Conservation (phyloP, 2,888 invertebrate genomes). For the Tyria jacobaeae region DNA sequence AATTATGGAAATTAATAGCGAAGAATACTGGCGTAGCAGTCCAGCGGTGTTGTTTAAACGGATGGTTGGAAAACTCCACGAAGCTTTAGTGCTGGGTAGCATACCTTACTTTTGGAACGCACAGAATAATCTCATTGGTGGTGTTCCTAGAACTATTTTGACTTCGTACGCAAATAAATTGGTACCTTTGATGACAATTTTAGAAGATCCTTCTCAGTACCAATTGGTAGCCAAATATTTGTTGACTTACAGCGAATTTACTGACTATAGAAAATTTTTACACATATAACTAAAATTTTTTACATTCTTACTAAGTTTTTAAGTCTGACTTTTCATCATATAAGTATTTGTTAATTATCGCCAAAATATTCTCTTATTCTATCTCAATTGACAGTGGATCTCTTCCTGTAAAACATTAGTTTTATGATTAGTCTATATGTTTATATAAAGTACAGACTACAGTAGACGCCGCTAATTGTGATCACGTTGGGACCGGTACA, state of each 20-base stretch:
- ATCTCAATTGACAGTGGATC: too few relatives aligned
- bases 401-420: too few relatives aligned
- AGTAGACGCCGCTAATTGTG: too few relatives aligned
- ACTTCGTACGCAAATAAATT: slow-evolving; percentile 60
- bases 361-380: too few relatives aligned
- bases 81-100: slow-evolving; percentile 55
- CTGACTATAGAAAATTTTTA: slow-evolving; percentile 54
- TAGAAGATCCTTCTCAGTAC: slow-evolving; percentile 59
- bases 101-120: slow-evolving; percentile 84
- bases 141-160: slow-evolving; percentile 46
- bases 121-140: slow-evolving; percentile 74
- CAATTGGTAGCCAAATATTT: slow-evolving; percentile 66
- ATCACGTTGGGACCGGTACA: too few relatives aligned
- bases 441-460: too few relatives aligned
- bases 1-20: slow-evolving; percentile 54
- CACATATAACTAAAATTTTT: slow-evolving; percentile 37
- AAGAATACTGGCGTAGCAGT: slow-evolving; percentile 62
- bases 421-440: too few relatives aligned
- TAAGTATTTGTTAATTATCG: too few relatives aligned
- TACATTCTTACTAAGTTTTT: not conserved
- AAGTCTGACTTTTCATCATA: too few relatives aligned
- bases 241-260: slow-evolving; percentile 59
- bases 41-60: slow-evolving; percentile 66
- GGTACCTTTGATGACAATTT: slow-evolving; percentile 51
- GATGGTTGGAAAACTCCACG: slow-evolving; percentile 73